Evolutionary conservation across 2,888 invertebrate species (phyloP), one percentile per base, ranked within the genome.

Genomic region (Polylopha cassiicola): DNA sequence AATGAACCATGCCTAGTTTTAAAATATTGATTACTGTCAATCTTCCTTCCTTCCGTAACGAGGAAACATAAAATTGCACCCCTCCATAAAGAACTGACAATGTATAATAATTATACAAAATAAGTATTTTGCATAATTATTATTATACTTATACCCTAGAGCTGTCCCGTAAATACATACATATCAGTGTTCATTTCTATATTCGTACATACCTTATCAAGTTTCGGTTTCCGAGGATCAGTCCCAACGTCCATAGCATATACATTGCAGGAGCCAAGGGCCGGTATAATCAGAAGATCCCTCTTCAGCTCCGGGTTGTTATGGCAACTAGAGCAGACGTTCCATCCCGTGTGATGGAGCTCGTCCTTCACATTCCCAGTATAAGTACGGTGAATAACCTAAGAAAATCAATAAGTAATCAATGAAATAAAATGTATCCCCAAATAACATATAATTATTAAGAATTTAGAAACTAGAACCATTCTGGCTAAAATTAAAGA

Each of bases 341-440:
- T 98, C 98, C 98, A 99, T 0, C 98, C 98, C 23, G 92, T 92
- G 68, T 99, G 99, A 68, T 99, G 99, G 0, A 99, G 77, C 69
- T 99, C 99, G 61, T 99, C 95, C 0, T 91, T 92, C 2, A 87
- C 73, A 46, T 91, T 75, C 4, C 92, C 92, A 57, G 97, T 92
- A 56, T 90, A 89, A 0, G 96, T 88, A 10, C 96, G 92, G 66
- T 95, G 92, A 26, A 99, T 91, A 3, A 98, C 91, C 98, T 98
- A 65, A 10, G 23, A 15, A 3, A 11, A 28, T 37, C 2, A 17
- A 8, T 2, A 20, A 6, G 29, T 24, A 7, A 14, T 5, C 13
- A 21, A 10, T n/a, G 8, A 6, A 23, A 23, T 17, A 6, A 32
- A 11, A 26, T n/a, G n/a, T n/a, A n/a, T n/a, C n/a, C n/a, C n/a